phyloP scores from a whole-genome alignment of 2,888 invertebrate species.

The Lamellibrachia columna region DNA sequence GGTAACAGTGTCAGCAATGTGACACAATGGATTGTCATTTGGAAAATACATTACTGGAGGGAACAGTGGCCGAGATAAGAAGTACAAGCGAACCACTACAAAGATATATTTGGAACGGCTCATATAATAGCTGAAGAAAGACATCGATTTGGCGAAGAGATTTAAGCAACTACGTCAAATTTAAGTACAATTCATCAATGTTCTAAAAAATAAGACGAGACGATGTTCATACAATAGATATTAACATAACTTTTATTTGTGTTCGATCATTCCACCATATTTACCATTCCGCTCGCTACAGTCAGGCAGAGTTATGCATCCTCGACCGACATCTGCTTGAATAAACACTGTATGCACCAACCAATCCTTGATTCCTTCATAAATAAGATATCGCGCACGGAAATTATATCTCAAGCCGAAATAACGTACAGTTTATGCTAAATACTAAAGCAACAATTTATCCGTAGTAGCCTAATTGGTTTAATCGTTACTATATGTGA shows the following conservation, averaged over 20 bases:
- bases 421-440: neutral
- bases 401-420: neutral
- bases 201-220: neutral
- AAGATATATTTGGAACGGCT: too few relatives aligned
- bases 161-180: too few relatives aligned
- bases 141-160: too few relatives aligned
- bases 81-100: too few relatives aligned
- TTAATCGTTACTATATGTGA: neutral
- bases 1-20: neutral
- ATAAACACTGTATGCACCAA: neutral
- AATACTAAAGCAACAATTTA: neutral
- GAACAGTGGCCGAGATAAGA: too few relatives aligned
- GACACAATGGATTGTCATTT: neutral
- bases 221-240: neutral
- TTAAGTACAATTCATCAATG: too few relatives aligned
- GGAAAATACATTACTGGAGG: too few relatives aligned
- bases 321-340: neutral
- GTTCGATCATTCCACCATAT: neutral
- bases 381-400: neutral
- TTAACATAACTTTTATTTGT: conserved; percentile 3
- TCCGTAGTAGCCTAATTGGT: neutral
- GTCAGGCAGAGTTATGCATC: neutral
- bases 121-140: too few relatives aligned
- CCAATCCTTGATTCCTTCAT: neutral
- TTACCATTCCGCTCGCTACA: neutral